A percentile compares a stretch with the other conserved stretches of the same genome.
Conservation (phyloP, 1,140 invertebrate genomes). For the Pogonognathellus flavescens region DNA sequence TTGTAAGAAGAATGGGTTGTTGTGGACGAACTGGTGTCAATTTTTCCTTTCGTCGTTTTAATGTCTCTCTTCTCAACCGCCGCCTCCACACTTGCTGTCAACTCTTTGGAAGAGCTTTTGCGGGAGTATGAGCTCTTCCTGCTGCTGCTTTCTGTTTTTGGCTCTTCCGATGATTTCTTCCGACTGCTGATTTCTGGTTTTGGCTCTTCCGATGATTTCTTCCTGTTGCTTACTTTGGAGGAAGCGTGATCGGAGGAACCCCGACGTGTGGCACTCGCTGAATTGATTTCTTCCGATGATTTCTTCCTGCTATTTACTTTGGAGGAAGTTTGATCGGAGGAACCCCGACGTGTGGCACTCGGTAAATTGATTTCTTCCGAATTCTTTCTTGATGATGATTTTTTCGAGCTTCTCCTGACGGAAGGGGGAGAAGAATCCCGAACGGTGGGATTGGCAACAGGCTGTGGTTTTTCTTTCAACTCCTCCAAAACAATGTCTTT, state of each 20-base stretch:
- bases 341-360: neutral
- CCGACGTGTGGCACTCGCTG: neutral
- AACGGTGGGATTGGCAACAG: neutral
- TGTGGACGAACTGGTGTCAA: neutral
- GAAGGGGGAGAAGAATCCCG: neutral
- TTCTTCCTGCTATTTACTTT: slow-evolving; percentile 7
- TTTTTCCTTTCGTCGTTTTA: neutral
- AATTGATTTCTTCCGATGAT: neutral
- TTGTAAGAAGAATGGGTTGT: neutral
- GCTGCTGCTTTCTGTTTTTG: neutral
- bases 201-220: slow-evolving; percentile 8
- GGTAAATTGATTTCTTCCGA: neutral
- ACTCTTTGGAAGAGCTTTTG: slow-evolving; percentile 55
- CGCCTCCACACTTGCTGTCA: slow-evolving; percentile 51
- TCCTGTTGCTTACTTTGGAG: neutral
- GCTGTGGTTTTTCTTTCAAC: neutral
- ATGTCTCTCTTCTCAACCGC: neutral
- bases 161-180: slow-evolving; percentile 13
- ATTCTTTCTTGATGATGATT: neutral
- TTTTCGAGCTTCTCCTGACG: neutral
- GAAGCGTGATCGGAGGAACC: neutral
- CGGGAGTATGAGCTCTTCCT: slow-evolving; percentile 14
- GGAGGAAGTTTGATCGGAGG: neutral
- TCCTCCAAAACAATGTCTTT: neutral
- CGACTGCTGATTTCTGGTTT: neutral